Base-by-base conservation (phyloP, 2,113 vertebrate genomes). In the Hucho hucho region DNA sequence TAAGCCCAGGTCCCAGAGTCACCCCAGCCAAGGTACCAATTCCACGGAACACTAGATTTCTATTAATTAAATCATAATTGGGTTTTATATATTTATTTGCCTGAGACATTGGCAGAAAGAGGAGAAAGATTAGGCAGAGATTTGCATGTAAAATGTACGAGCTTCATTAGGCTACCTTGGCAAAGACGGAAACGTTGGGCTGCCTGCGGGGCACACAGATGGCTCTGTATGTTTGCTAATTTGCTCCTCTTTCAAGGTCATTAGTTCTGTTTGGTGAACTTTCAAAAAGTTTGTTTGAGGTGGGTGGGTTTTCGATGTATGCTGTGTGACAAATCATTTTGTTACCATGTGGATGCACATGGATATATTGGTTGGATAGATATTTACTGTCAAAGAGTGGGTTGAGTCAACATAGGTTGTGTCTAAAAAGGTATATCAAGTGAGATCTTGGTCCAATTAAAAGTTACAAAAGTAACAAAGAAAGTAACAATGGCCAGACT, bases 41-140 rank as follows among this genome's bases (percentile, higher is more conserved):
- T 91, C 88, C 90, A 90, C 81, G 85, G 87, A 91, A 92, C 81
- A 82, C 84, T 90, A 89, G 90, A 90, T 91, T 92, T 90, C 91
- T 92, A 91, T 93, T 93, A 93, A 93, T 94, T 93, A 93, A 92
- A 93, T 91, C 91, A 90, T 92, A 93, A 93, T 93, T 92, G 89
- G 89, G 90, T 93, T 92, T 94, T 93, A 92, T 93, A 93, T 92
- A 91, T 94, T 93, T 92, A 93, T 94, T 93, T 92, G 90, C 88
- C 77, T 75, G 85, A 87, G 89, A 91, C 88, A 81, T 88, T 92
- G 89, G 90, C 89, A 90, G 81, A 75, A 79, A 90, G 89, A 89
- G 72, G 81, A 90, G 90, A 85, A 86, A 93, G 92, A 92, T 93
- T 92, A 91, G 91, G 87, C 86, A 84, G 88, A 92, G 90, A 92